phyloP scores from a whole-genome alignment of 92 coral and sea anemone genomes.

The Heliopora coerulea region DNA sequence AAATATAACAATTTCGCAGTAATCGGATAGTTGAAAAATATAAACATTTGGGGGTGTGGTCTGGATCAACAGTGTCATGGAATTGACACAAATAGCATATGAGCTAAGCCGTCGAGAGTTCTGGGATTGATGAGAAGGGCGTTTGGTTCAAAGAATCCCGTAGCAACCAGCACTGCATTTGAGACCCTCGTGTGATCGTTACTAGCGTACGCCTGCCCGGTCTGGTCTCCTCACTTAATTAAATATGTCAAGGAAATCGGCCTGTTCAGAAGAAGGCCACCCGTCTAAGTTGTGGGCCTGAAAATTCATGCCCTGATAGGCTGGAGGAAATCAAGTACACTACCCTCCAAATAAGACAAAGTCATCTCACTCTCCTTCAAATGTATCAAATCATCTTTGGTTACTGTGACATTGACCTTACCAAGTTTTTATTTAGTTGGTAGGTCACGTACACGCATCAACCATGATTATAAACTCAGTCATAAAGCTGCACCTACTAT shows the following conservation, averaged over 20 bases:
- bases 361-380: too few species aligned
- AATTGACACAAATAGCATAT: not conserved
- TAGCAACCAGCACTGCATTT: slow-evolving; percentile 22
- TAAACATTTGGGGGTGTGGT: too few species aligned
- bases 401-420: too few species aligned
- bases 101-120: slow-evolving; percentile 36
- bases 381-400: too few species aligned
- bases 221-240: slow-evolving; percentile 27
- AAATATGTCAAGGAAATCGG: slow-evolving; percentile 24
- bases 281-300: slow-evolving; percentile 25
- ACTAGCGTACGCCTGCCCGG: slow-evolving; percentile 39
- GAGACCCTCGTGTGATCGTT: slow-evolving; percentile 33
- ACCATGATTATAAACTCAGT: not conserved
- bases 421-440: too few species aligned
- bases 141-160: slow-evolving; percentile 8
- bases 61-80: too few species aligned
- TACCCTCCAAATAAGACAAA: too few species aligned
- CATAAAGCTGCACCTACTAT: too few species aligned
- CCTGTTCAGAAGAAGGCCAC: slow-evolving; percentile 37
- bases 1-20: too few species aligned
- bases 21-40: slow-evolving; percentile 16
- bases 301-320: too few species aligned
- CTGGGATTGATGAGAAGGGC: slow-evolving; percentile 35
- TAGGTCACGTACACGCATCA: not conserved
- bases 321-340: too few species aligned